Evolutionary conservation across 2,113 vertebrate genomes (phyloP).

Genomic region (Dunckerocampus dactyliophorus): DNA sequence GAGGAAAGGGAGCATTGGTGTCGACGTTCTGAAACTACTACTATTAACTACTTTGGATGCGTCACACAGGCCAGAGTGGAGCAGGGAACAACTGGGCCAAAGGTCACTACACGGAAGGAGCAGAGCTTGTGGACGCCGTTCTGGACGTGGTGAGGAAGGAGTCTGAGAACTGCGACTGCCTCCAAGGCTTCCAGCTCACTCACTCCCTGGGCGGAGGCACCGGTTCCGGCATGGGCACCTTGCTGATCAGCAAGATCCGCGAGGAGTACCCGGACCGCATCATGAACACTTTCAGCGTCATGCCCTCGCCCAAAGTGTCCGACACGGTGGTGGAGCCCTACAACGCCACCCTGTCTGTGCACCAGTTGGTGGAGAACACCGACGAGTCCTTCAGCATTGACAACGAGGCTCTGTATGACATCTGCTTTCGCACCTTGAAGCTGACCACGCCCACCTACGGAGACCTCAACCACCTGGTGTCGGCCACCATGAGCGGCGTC

Average conservation of each 20-base stretch:
- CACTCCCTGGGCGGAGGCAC: constrained; percentile 88
- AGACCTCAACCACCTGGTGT: constrained; percentile 93
- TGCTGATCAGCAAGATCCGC: constrained; percentile 91
- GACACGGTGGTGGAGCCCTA: constrained; percentile 97
- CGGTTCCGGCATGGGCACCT: constrained; percentile 87
- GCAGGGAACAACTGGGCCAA: constrained; percentile 79
- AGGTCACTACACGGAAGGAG: constrained; percentile 77
- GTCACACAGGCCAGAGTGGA: constrained; percentile 71
- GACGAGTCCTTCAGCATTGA: constrained; percentile 98
- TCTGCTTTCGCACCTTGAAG: constrained; percentile 96
- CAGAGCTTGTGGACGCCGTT: constrained; percentile 74
- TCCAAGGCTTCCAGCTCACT: constrained; percentile 90
- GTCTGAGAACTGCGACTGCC: constrained; percentile 86
- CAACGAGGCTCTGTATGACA: constrained; percentile 95
- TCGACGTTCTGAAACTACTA: neutral
- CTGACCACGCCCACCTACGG: constrained; percentile 93
- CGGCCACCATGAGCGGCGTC: constrained; percentile 93
- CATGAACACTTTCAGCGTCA: constrained; percentile 94
- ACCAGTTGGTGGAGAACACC: constrained; percentile 95
- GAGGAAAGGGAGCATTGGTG: neutral
- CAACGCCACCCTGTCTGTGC: constrained; percentile 90
- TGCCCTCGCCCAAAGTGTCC: constrained; percentile 89
- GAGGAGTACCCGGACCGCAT: constrained; percentile 91
- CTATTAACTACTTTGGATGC: neutral
- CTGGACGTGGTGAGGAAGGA: constrained; percentile 76